These are phyloP conservation scores for Sterna hirundo DNA, from an alignment of 2,113 vertebrate genomes.

Conservation along the genomic window DNA sequence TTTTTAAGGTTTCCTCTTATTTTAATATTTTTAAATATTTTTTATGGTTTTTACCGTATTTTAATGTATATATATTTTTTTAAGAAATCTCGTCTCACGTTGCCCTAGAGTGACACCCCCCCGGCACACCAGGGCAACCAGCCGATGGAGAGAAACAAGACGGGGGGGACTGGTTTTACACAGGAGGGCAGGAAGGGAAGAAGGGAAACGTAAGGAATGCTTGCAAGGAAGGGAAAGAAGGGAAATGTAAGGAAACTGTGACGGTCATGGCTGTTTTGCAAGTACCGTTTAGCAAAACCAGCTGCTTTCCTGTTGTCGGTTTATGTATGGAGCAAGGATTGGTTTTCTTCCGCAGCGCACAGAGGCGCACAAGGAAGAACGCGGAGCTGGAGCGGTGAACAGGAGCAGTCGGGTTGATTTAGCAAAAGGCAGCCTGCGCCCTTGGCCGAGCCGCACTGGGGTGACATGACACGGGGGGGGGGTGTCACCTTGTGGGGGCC, in stretches of 20 bases:
- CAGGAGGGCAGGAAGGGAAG: not conserved
- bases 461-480: rapidly evolving
- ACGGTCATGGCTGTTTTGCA: not conserved
- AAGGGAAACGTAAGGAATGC: not conserved
- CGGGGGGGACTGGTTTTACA: not conserved
- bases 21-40: not conserved
- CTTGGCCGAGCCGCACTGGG: not conserved
- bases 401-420: rapidly evolving
- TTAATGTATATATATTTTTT: too few relatives aligned
- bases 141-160: not conserved
- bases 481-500: not conserved
- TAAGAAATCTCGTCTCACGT: not conserved
- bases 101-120: not conserved
- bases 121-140: not conserved
- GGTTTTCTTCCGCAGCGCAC: not conserved
- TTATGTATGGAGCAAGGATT: rapidly evolving
- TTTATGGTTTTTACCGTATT: not conserved
- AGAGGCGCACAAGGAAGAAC: not conserved
- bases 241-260: not conserved
- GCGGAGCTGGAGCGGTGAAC: rapidly evolving
- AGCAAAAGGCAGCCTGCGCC: rapidly evolving
- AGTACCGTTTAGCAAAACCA: not conserved
- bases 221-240: not conserved
- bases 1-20: not conserved
- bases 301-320: not conserved